Evolutionary conservation across 2,888 invertebrate genomes (phyloP).

Genomic region (Andrena dorsata): DNA sequence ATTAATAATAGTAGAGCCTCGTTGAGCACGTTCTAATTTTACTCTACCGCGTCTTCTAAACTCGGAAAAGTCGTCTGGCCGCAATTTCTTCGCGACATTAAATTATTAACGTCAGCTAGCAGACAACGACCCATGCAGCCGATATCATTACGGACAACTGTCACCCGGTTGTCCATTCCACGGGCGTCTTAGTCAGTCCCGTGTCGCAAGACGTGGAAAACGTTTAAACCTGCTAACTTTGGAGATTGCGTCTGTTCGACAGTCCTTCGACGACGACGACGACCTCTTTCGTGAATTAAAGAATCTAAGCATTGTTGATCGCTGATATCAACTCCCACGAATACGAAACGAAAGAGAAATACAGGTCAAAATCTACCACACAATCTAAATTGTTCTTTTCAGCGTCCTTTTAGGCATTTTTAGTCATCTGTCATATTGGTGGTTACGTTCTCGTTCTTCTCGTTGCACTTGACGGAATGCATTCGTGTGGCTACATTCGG

Average conservation of each 20-base stretch:
- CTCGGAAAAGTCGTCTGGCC: not conserved
- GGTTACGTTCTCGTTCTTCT: not conserved
- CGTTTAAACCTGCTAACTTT: slow-evolving; percentile 68
- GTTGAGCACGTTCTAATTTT: not conserved
- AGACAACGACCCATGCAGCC: not conserved
- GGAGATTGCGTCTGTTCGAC: slow-evolving; percentile 77
- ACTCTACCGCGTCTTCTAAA: not conserved
- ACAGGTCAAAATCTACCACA: slow-evolving; percentile 37
- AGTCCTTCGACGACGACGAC: slow-evolving; percentile 72
- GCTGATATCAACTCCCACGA: slow-evolving; percentile 69
- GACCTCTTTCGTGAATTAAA: slow-evolving; percentile 75
- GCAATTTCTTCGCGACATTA: not conserved
- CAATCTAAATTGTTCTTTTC: slow-evolving; percentile 40
- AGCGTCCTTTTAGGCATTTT: slow-evolving; percentile 16
- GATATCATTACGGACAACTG: slow-evolving; percentile 26
- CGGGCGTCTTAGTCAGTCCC: slow-evolving; percentile 5
- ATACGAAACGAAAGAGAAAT: slow-evolving; percentile 68
- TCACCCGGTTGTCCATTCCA: slow-evolving; percentile 35
- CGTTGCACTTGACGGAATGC: not conserved
- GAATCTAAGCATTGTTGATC: slow-evolving; percentile 53
- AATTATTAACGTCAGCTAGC: not conserved
- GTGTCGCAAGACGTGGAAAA: slow-evolving; percentile 57
- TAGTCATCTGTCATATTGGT: slow-evolving; percentile 1
- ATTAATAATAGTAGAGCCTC: too few relatives aligned
- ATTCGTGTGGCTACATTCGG: not conserved